phyloP scores from a whole-genome alignment of 2,888 invertebrate species.

The Luffia ferchaultella region DNA sequence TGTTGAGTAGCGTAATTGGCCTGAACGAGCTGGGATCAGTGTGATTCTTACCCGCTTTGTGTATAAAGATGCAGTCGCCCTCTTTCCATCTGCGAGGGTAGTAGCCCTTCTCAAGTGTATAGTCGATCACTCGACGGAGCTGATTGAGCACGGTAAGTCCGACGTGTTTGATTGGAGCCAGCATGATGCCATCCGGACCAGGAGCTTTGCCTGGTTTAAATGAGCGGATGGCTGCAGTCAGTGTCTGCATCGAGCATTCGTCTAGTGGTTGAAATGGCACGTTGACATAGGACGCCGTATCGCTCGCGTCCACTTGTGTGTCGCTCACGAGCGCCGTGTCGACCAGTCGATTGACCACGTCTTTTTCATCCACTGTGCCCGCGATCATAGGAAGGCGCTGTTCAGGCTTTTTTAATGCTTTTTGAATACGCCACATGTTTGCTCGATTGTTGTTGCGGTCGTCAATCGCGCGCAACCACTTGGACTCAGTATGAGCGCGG shows the following conservation, averaged over 20 bases:
- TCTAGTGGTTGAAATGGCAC: background rate
- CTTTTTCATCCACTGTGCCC: background rate
- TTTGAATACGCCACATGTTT: background rate
- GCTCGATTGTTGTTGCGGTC: background rate
- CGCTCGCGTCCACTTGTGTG: background rate
- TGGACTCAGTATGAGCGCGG: background rate
- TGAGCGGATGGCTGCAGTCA: background rate
- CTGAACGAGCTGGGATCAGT: background rate
- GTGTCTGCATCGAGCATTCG: background rate
- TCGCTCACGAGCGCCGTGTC: background rate
- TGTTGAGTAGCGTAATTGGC: background rate
- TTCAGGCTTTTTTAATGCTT: background rate
- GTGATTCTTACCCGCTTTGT: background rate
- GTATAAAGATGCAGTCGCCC: background rate
- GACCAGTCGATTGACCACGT: background rate
- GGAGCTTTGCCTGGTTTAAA: background rate
- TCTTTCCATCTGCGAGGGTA: background rate
- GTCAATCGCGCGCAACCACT: background rate
- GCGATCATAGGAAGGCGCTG: background rate
- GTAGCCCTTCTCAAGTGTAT: background rate
- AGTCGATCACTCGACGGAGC: background rate
- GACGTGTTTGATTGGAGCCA: background rate
- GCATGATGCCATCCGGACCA: background rate
- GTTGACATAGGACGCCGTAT: background rate
- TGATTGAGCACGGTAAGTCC: background rate